Conservation (phyloP, 2,888 invertebrate species). For the Scrobipalpa costella region DNA sequence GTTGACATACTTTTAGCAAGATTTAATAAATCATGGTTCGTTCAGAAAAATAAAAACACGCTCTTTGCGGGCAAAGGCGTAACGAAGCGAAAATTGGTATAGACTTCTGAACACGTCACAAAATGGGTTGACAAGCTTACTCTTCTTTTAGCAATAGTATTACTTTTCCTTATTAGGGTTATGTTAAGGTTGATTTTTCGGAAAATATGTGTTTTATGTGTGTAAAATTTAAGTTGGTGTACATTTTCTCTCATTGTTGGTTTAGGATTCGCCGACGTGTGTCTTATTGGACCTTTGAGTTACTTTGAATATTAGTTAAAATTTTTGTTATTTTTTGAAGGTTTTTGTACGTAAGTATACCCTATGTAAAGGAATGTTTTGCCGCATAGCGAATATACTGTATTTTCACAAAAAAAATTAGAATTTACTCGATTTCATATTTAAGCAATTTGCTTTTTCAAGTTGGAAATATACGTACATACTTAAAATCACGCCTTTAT, state of each 20-base stretch:
- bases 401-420: too few species aligned
- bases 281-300: slow-evolving; percentile 20
- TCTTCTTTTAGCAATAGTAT: neutral
- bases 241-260: slow-evolving; percentile 16
- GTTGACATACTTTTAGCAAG: neutral
- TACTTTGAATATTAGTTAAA: slow-evolving; percentile 13
- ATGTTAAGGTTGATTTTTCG: neutral
- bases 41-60: slow-evolving; percentile 22
- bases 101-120: slow-evolving; percentile 25
- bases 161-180: neutral
- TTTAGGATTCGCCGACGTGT: slow-evolving; percentile 26
- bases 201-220: neutral
- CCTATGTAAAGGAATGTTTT: too few species aligned
- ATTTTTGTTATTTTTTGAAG: neutral
- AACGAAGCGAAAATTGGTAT: slow-evolving; percentile 29
- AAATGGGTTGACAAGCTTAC: slow-evolving; percentile 1
- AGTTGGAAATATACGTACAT: too few species aligned
- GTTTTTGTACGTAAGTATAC: neutral
- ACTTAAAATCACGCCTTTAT: too few species aligned
- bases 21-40: slow-evolving; percentile 7
- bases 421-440: too few species aligned
- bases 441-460: too few species aligned
- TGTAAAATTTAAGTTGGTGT: neutral
- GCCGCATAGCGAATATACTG: too few species aligned
- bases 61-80: slow-evolving; percentile 19